A percentile compares a stretch with the other conserved stretches of the same genome.
These are phyloP conservation scores for Podarcis cretensis DNA, from an alignment of 2,113 vertebrate species.

Conservation along the genomic window DNA sequence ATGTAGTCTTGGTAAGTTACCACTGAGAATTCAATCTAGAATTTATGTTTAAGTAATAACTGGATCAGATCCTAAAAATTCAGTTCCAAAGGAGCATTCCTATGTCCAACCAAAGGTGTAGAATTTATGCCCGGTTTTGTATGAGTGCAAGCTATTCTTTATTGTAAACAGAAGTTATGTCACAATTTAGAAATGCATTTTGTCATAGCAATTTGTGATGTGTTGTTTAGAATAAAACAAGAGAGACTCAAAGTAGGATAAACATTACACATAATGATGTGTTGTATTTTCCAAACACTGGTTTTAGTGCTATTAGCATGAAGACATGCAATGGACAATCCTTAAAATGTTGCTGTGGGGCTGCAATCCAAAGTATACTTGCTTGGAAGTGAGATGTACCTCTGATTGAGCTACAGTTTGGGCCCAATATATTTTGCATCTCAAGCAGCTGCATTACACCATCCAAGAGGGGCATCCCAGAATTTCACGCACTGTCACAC, in stretches of 20 bases:
- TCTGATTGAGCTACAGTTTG: neutral
- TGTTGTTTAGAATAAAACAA: neutral
- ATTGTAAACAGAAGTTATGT: neutral
- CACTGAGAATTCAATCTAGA: neutral
- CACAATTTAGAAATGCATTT: neutral
- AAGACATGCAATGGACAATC: neutral
- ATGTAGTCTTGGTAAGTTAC: neutral
- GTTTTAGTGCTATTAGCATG: neutral
- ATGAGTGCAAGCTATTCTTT: conserved; percentile 10
- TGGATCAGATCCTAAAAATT: neutral
- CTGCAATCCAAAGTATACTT: neutral
- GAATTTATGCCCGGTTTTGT: neutral
- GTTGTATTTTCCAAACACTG: neutral
- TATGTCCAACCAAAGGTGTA: neutral
- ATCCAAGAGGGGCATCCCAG: neutral
- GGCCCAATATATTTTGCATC: neutral
- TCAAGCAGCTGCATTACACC: neutral
- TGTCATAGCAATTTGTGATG: neutral
- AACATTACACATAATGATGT: neutral
- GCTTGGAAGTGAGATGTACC: neutral
- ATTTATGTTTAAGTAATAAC: conserved; percentile 10
- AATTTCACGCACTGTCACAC: neutral
- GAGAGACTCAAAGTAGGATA: neutral
- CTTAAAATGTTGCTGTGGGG: neutral
- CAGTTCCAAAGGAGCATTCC: neutral